Base-by-base conservation (phyloP, 1,140 invertebrate species). In the Streblospio benedicti region DNA sequence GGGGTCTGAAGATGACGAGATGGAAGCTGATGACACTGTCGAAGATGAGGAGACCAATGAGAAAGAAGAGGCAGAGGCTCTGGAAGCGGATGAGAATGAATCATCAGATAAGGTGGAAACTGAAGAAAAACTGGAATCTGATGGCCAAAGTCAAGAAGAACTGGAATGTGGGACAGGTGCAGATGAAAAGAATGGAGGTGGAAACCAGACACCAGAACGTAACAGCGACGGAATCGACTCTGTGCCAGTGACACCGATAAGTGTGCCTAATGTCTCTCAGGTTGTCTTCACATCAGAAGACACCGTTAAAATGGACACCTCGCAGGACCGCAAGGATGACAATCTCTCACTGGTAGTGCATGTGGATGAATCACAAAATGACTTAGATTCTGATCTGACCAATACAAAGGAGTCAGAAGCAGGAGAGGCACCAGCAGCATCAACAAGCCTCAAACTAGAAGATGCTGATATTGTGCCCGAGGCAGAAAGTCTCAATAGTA, bases 331-430 rank as follows among this genome's bases (percentile, higher is more conserved):
- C 5, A 57, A 64, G 55, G 63, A 61, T 51, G 69, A 71, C 44
- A 60, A 71, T 47, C 68, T 71, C 28, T 74, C 75, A 5, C 64
- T 76, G 41, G 71, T 72, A 55, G 72, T 76, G 9, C 67, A 71
- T 61, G 71, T 73, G 27, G 74, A 75, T 61, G 75, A 77, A 55
- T 73, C 70, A 6, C 70, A 73, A 54, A 74, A 71, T 62, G 73
- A 77, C 33, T 64, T 77, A 0, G 75, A 77, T 61, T 65, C 65
- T 50, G 73, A 75, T 50, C 57, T 73, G 5, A 38, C 69, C 30
- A 61, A 65, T 25, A 49, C 59, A 31, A 25, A 43, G 61, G 30
- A 43, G 25, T 47, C 61, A 61, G 23, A 49, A 63, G 38, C 65
- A 62, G 33, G 44, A 20, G 28, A 65, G 38, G 45, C 59, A 31